Evolutionary conservation across 1,140 invertebrate genomes (phyloP), one percentile per base, ranked within the genome.

Genomic region (Sitophilus oryzae): DNA sequence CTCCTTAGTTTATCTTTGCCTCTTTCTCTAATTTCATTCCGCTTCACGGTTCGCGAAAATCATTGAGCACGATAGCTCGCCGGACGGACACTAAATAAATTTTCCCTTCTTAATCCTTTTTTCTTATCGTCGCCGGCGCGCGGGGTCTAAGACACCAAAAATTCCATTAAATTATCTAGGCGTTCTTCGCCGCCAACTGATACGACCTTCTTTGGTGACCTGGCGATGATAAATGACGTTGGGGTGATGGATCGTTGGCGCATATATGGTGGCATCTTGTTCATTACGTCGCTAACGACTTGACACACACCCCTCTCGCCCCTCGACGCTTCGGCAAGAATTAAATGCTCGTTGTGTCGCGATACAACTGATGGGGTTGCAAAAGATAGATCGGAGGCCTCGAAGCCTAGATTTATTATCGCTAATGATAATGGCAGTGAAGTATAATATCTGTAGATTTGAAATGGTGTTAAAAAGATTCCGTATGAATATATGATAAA

Each of bases 261-360:
- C 38, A 20, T 40, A 40, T 40, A 20, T 40, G 14, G 18, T 40
- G 14, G 38, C 38, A 15, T 40, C 38, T 40, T 40, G 38, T 40
- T 40, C 38, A 40, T 40, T 40, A 40, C 14, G 18, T 40, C 19
- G 38, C 14, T 15, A 40, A 40, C 38, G 38, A 20, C 38, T 40
- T 40, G 14, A 20, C 38, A 40, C 38, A 6, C 38, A 4, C 14
- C 38, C n/a, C n/a, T n/a, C n/a, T n/a, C n/a, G n/a, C n/a, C n/a
- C n/a, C n/a, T n/a, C n/a, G n/a, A 40, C n/a, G 38, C 38, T 5
- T 15, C 38, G 9, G n/a, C 38, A 40, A 15, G 14, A 40, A 40
- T 40, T 40, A 40, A 40, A 40, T 14, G 38, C 38, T 20, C n/a
- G n/a, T n/a, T 40, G 18, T 40, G n/a, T 8, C 38, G 38, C 38